Base-by-base conservation (phyloP, 2,797 vertebrate genomes). In the Australoheros facetus region DNA sequence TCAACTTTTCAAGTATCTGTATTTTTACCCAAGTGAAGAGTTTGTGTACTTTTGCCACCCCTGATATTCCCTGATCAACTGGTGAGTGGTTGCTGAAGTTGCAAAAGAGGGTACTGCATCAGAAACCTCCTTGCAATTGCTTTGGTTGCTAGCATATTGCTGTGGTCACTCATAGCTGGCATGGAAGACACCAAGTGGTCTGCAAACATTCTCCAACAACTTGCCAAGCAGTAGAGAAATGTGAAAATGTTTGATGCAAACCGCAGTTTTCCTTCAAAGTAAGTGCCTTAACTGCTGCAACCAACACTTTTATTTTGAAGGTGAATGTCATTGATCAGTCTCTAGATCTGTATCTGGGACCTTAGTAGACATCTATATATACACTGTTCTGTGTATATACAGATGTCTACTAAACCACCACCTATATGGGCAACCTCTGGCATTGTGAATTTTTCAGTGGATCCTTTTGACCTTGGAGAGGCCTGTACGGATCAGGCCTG, bases 91-190 rank as follows among this genome's bases (percentile, higher is more conserved):
- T 42, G 39, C 39, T 42, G 42, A 64, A 37, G 37, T 13, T 13
- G 12, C 39, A 42, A 42, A 66, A 66, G 16, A 66, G 23, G 62
- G 39, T 48, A 23, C 39, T 48, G 23, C 45, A 7, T 16, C 26
- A 66, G 39, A 48, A 66, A 1, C 23, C 45, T 48, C 0, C 62
- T 66, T 66, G 62, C 26, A 66, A 12, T 48, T 45, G 14, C 42
- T 45, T 45, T 66, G 16, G 48, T 48, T 19, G 16, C 39, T 14
- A 66, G 11, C 9, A 66, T 23, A 19, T 48, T 48, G 26, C 45
- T 28, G 14, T 23, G 0, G 0, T 48, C 6, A 4, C 23, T 28
- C 62, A 28, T 19, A 30, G 23, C 28, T 48, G 28, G 23, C 16
- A 66, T 66, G 39, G 5, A 48, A 19, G 23, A 45, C 6, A 26